Evolutionary conservation across 2,888 invertebrate genomes (phyloP).

Genomic region (Andrena dorsata): DNA sequence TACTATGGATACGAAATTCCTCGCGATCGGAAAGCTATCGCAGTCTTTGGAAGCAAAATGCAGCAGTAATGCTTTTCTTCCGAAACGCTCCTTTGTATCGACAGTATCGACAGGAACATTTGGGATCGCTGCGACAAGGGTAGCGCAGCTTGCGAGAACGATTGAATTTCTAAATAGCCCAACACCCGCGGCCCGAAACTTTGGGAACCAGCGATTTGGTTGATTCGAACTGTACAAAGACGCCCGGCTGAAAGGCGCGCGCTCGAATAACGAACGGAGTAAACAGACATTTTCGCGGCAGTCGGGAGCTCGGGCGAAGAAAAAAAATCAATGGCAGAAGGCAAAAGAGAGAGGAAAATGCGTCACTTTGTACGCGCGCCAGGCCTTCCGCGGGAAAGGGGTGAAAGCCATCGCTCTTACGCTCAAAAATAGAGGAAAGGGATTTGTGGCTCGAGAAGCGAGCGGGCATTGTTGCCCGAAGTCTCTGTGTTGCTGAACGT

Average conservation of each 20-base stretch:
- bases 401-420: slow-evolving; percentile 64
- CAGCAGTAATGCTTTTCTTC: background rate
- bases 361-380: slow-evolving; percentile 60
- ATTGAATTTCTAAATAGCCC: too few species aligned
- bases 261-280: slow-evolving; percentile 34
- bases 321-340: slow-evolving; percentile 53
- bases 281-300: slow-evolving; percentile 23
- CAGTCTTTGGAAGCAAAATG: too few species aligned
- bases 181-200: background rate
- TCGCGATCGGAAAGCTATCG: too few species aligned
- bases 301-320: background rate
- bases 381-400: slow-evolving; percentile 45
- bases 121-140: too few species aligned
- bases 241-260: background rate
- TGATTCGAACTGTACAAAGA: background rate
- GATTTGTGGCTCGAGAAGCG: slow-evolving; percentile 54
- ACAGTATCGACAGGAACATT: too few species aligned
- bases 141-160: too few species aligned
- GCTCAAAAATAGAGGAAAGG: slow-evolving; percentile 58
- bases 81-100: background rate
- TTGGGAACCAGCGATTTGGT: background rate
- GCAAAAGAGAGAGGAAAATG: slow-evolving; percentile 50
- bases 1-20: too few species aligned
- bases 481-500: slow-evolving; percentile 65
- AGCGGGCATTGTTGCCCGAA: slow-evolving; percentile 64